These are phyloP conservation scores for Discoglossus pictus DNA, from an alignment of 2,797 vertebrate species.

Conservation along the genomic window DNA sequence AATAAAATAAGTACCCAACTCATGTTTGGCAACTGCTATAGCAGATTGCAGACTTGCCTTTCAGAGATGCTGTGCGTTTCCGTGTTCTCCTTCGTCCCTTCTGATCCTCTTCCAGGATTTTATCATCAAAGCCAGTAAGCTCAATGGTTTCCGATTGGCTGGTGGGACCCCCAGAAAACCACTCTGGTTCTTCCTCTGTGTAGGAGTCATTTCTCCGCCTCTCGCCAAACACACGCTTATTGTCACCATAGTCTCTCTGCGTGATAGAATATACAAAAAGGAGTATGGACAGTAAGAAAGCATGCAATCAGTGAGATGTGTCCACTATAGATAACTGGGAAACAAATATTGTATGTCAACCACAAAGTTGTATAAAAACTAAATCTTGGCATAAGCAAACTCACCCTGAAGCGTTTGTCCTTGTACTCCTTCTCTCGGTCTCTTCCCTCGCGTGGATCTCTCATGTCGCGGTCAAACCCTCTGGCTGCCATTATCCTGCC, in stretches of 20 bases:
- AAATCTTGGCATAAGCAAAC: no score
- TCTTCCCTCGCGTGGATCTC: slow-evolving; percentile 73
- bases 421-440: slow-evolving; percentile 93
- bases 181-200: slow-evolving; percentile 95
- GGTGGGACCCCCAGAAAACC: slow-evolving; percentile 95
- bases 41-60: slow-evolving; percentile 82
- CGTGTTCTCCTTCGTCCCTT: slow-evolving; percentile 84
- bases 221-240: slow-evolving; percentile 91
- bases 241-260: slow-evolving; percentile 92
- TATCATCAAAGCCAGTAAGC: slow-evolving; percentile 95
- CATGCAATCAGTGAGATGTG: background rate
- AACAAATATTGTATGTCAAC: no score
- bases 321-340: background rate
- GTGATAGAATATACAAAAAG: slow-evolving; percentile 25
- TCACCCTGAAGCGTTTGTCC: slow-evolving; percentile 95
- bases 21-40: no score
- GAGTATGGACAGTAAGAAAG: background rate
- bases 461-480: slow-evolving; percentile 85
- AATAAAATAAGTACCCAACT: no score
- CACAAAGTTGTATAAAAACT: no score
- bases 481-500: slow-evolving; percentile 90
- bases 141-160: slow-evolving; percentile 99
- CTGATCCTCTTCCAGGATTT: slow-evolving; percentile 92
- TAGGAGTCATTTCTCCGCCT: slow-evolving; percentile 95
- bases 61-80: slow-evolving; percentile 80